Base-by-base conservation (phyloP, 2,113 vertebrate genomes). In the Petaurus breviceps region DNA sequence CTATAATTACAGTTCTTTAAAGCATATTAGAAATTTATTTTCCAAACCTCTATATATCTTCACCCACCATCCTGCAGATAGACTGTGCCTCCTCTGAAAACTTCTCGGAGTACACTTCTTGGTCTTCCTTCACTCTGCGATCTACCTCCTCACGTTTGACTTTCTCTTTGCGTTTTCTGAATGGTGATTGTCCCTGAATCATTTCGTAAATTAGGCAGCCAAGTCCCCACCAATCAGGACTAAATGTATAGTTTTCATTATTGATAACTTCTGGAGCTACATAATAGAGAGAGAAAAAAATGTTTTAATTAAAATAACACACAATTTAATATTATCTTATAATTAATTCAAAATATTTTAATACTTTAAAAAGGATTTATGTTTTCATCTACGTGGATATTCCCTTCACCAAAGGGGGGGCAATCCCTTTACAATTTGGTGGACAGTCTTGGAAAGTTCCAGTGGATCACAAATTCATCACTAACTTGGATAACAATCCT, bases 141-240 rank as follows among this genome's bases (percentile, higher is more conserved):
- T 99, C 99, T 92, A 99, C 98, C 97, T 99, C 99, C 92, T 99
- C 99, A 16, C 99, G 98, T 93, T 98, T 99, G 89, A 99, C 99
- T 0, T 99, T 99, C 98, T 99, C 99, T 95, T 99, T 99, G 91
- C 99, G 98, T 50, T 99, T 99, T 97, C 99, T 99, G 98, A 99
- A 99, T 0, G 99, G 99, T 7, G 99, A 99, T 96, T 99, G 99
- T 57, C 99, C 99, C 97, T 99, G 98, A 96, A 99, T 99, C 99
- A 99, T 99, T 98, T 99, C 99, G 94, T 99, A 99, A 93, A 99
- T 98, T 98, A 99, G 98, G 97, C 99, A 99, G 95, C 99, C 99
- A 54, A 99, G 99, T 22, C 99, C 99, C 99, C 99, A 99, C 99
- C 99, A 99, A 98, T 99, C 99, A 0, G 99, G 99, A 96, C 99